A percentile compares a stretch with the other conserved stretches of the same genome.
Evolutionary conservation across 2,113 vertebrate species (phyloP).

Genomic region (Phyllostomus hastatus): DNA sequence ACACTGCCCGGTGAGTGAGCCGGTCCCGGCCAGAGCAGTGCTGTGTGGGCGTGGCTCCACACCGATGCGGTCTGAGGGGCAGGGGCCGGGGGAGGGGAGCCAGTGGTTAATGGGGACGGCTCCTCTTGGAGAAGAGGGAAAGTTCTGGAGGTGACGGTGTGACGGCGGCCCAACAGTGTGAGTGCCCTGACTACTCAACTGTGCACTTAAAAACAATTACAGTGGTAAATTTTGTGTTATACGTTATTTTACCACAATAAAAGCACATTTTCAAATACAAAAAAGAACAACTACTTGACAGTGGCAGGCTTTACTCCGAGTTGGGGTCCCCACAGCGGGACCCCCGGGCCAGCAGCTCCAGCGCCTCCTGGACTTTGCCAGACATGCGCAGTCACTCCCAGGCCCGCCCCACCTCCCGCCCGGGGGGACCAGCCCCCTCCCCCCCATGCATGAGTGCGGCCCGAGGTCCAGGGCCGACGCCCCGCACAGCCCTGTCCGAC

Average conservation of each 20-base stretch:
- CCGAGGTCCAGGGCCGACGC: rapidly evolving
- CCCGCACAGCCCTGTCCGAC: rapidly evolving
- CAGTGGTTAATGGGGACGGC: rapidly evolving
- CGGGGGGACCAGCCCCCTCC: not conserved
- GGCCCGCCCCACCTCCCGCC: rapidly evolving
- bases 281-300: rapidly evolving
- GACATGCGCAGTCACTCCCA: not conserved
- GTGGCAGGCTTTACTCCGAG: rapidly evolving
- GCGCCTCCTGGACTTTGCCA: rapidly evolving
- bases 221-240: not conserved
- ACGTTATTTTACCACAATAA: not conserved
- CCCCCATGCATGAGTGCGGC: rapidly evolving
- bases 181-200: rapidly evolving
- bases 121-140: not conserved
- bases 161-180: rapidly evolving
- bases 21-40: too few relatives aligned
- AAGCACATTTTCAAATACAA: not conserved
- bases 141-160: not conserved
- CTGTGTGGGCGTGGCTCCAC: rapidly evolving
- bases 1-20: not conserved
- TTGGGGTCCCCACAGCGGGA: rapidly evolving
- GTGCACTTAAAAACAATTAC: rapidly evolving
- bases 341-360: not conserved
- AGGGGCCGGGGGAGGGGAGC: rapidly evolving
- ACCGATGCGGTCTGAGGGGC: rapidly evolving